Percentiles rank a stretch among this genome's conserved stretches.
Evolutionary conservation across 2,797 vertebrate species (phyloP).

Genomic region (Gouania willdenowi): DNA sequence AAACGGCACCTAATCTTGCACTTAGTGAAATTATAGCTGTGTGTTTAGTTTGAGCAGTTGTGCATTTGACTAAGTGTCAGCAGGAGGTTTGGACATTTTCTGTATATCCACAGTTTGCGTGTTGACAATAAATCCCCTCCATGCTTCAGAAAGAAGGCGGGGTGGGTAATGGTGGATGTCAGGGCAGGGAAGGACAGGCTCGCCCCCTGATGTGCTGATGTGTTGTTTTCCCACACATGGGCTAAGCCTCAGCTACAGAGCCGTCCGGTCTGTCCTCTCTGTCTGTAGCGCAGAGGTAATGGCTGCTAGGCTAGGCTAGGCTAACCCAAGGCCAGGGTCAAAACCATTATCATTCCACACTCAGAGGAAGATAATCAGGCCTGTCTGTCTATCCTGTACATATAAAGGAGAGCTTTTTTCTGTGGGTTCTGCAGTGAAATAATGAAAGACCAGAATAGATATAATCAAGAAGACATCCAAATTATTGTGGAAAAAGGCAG

Average conservation of each 20-base stretch:
- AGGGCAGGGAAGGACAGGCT: conserved; percentile 9
- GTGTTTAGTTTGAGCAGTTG: conserved; percentile 27
- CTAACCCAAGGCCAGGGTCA: conserved; percentile 47
- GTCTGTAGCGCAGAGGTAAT: conserved; percentile 32
- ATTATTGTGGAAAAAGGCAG: too few species aligned
- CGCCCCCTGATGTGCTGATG: too few species aligned
- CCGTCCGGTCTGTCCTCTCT: conserved; percentile 5
- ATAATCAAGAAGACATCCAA: too few species aligned
- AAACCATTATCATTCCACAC: conserved; percentile 54
- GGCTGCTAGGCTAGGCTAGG: conserved; percentile 14
- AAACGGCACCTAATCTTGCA: too few species aligned
- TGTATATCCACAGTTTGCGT: conserved; percentile 36
- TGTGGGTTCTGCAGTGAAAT: conserved; percentile 19
- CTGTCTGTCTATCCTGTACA: conserved; percentile 33
- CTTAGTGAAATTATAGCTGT: too few species aligned
- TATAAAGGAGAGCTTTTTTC: too few species aligned
- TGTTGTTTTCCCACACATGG: too few species aligned
- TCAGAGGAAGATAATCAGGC: conserved; percentile 25
- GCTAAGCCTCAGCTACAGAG: background rate
- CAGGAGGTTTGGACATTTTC: conserved; percentile 15
- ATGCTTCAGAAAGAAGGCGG: conserved; percentile 2
- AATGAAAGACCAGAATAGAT: conserved; percentile 29
- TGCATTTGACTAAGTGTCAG: conserved; percentile 27
- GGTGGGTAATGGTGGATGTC: background rate
- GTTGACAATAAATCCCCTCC: conserved; percentile 32